These are phyloP conservation scores for Ciconia nigra DNA, from an alignment of 2,797 vertebrate species.

Conservation along the genomic window DNA sequence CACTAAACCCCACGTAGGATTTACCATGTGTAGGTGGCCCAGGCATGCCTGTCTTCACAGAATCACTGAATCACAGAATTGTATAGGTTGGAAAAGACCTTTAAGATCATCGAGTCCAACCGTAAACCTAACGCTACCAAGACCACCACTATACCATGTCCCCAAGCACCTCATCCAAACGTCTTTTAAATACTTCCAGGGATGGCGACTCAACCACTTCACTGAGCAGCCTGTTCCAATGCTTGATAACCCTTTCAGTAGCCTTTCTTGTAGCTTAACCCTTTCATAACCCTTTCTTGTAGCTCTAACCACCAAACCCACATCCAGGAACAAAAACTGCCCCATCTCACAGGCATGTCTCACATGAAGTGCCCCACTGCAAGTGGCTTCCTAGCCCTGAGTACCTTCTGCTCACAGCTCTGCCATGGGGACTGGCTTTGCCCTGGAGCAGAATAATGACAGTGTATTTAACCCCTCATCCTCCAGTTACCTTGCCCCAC, in stretches of 20 bases:
- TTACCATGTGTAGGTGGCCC: background rate
- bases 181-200: too few species aligned
- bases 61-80: too few species aligned
- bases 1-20: background rate
- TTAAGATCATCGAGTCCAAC: too few species aligned
- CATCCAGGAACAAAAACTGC: background rate
- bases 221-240: too few species aligned
- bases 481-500: background rate
- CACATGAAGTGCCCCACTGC: background rate
- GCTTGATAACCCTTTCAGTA: too few species aligned
- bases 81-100: too few species aligned
- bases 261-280: too few species aligned
- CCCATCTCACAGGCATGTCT: background rate
- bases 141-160: too few species aligned
- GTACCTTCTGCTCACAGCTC: background rate
- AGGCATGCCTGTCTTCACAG: fast-evolving
- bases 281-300: background rate
- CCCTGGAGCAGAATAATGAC: background rate
- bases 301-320: background rate
- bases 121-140: too few species aligned
- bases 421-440: background rate
- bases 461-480: fast-evolving
- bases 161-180: too few species aligned
- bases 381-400: background rate
- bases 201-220: too few species aligned